These are phyloP conservation scores for Stenoptilia bipunctidactyla DNA, from an alignment of 2,888 invertebrate species.

Conservation along the genomic window DNA sequence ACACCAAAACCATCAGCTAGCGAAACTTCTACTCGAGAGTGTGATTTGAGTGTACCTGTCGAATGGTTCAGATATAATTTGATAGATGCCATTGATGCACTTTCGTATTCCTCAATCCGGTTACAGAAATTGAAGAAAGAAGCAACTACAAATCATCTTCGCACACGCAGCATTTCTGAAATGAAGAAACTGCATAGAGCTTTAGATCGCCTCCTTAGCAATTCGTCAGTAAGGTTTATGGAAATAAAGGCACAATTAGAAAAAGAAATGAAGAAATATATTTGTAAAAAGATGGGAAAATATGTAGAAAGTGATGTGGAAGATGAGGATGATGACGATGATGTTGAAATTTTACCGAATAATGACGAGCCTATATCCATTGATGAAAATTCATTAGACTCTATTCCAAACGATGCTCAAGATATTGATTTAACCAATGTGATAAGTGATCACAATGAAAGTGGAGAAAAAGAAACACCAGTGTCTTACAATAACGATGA, in stretches of 20 bases:
- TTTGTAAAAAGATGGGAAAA: conserved; percentile 36
- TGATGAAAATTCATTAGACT: conserved; percentile 62
- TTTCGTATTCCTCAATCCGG: conserved; percentile 66
- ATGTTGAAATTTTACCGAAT: conserved; percentile 46
- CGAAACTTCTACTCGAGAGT: conserved; percentile 24
- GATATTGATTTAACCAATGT: conserved; percentile 49
- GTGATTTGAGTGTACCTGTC: conserved; percentile 48
- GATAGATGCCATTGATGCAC: conserved; percentile 66
- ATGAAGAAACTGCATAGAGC: conserved; percentile 66
- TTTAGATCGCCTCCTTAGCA: conserved; percentile 66
- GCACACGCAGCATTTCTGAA: conserved; percentile 55
- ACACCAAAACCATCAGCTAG: not conserved
- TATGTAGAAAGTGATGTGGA: conserved; percentile 16
- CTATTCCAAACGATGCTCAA: conserved; percentile 26
- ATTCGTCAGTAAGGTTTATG: conserved; percentile 62
- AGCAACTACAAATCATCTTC: conserved; percentile 47
- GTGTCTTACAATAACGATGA: conserved; percentile 11
- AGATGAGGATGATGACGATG: conserved; percentile 51
- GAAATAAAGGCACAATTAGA: conserved; percentile 69
- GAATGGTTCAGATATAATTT: conserved; percentile 74
- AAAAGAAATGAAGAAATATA: conserved; percentile 63
- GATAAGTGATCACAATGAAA: conserved; percentile 62
- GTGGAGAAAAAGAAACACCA: conserved; percentile 32
- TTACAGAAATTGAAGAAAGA: conserved; percentile 64
- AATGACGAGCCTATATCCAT: conserved; percentile 64